A percentile compares a stretch with the other conserved stretches of the same genome.
Conservation (phyloP, 2,113 vertebrate genomes). For the Oreochromis spilurus region DNA sequence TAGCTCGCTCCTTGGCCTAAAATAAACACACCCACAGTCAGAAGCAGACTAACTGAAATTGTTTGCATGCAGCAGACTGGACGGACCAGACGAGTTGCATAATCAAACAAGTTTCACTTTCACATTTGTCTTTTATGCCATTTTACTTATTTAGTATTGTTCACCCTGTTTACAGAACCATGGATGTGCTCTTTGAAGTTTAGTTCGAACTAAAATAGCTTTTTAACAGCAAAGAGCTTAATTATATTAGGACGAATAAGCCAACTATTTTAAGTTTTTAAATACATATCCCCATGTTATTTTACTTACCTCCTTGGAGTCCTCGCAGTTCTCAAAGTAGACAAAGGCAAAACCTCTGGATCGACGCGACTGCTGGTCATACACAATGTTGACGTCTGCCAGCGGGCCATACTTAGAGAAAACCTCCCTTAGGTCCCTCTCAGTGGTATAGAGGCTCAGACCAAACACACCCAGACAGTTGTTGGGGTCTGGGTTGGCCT, state of each 20-base stretch:
- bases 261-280: not conserved
- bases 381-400: conserved; percentile 90
- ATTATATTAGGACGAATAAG: not conserved
- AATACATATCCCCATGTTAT: not conserved
- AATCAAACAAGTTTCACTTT: not conserved
- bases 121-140: not conserved
- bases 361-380: conserved; percentile 90
- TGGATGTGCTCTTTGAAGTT: not conserved
- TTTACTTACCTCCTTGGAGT: conserved; percentile 87
- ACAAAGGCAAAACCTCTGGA: conserved; percentile 95
- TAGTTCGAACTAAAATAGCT: not conserved
- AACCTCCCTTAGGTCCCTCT: conserved; percentile 91
- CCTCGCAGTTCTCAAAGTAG: conserved; percentile 90
- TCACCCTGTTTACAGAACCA: not conserved
- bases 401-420: conserved; percentile 92
- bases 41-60: not conserved
- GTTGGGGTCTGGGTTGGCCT: conserved; percentile 95
- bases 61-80: not conserved
- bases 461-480: conserved; percentile 93
- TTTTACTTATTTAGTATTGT: not conserved
- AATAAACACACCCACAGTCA: not conserved
- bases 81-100: not conserved
- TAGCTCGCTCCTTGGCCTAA: conserved; percentile 76
- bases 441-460: conserved; percentile 93
- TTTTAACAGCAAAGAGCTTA: not conserved